Conservation (phyloP, 92 coral and sea anemone species). For the Muricea muricata region DNA sequence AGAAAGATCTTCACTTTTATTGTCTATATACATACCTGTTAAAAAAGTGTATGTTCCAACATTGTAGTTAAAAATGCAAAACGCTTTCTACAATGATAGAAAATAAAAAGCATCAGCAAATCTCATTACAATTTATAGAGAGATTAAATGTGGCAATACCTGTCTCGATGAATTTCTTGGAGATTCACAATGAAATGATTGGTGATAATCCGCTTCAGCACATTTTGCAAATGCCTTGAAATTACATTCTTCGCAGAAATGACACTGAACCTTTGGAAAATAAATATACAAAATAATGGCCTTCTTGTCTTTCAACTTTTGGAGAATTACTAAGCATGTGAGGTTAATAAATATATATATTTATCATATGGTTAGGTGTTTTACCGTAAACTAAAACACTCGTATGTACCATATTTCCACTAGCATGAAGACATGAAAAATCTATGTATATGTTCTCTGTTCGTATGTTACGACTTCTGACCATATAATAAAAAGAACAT, state of each 20-base stretch:
- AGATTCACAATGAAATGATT: constrained; percentile 89
- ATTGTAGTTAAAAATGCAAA: constrained; percentile 96
- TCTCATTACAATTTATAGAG: neutral
- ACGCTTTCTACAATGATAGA: constrained; percentile 73
- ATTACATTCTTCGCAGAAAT: constrained; percentile 76
- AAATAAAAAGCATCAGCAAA: neutral
- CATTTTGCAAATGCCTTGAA: constrained; percentile 69
- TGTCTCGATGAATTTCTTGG: constrained; percentile 60
- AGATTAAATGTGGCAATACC: too few species aligned
- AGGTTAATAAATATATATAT: too few species aligned
- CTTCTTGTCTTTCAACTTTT: too few species aligned
- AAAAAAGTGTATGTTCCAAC: constrained; percentile 84
- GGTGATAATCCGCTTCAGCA: constrained; percentile 59
- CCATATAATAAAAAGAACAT: too few species aligned
- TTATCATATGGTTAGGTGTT: too few species aligned
- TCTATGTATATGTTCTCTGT: too few species aligned
- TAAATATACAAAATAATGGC: neutral
- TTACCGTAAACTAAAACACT: too few species aligned
- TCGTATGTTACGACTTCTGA: too few species aligned
- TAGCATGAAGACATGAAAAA: too few species aligned
- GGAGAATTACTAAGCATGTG: too few species aligned
- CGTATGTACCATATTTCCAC: too few species aligned
- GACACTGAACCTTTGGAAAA: constrained; percentile 98
- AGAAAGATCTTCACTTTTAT: too few species aligned
- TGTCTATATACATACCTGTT: constrained; percentile 64